Conservation (phyloP, 1,140 invertebrate species). For the Papilio aristodemus region DNA sequence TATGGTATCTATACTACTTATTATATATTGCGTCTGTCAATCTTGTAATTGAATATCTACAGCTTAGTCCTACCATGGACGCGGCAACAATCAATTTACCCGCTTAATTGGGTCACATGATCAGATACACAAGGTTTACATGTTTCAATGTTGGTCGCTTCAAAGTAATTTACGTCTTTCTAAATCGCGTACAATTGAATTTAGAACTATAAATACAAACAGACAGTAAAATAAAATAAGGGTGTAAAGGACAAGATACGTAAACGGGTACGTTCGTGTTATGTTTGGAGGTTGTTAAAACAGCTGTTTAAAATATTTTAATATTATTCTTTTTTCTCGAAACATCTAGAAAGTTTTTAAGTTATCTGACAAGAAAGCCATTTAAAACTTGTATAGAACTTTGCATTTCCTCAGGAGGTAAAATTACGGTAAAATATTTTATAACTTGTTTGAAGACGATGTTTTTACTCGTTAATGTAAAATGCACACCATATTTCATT, state of each 20-base stretch:
- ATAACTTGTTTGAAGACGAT: background rate
- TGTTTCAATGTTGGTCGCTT: slow-evolving; percentile 1
- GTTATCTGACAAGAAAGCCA: slow-evolving; percentile 11
- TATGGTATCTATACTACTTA: background rate
- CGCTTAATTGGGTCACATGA: background rate
- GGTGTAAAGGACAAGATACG: no score
- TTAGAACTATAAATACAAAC: no score
- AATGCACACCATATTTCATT: background rate
- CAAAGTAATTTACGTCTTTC: background rate
- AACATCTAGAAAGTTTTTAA: background rate
- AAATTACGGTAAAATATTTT: slow-evolving; percentile 1
- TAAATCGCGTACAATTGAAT: no score
- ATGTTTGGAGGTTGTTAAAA: no score
- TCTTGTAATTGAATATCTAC: slow-evolving; percentile 8
- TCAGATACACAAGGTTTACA: background rate
- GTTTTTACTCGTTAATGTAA: background rate
- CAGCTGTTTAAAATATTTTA: background rate
- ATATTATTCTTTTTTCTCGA: background rate
- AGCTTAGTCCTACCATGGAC: background rate
- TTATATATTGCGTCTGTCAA: background rate
- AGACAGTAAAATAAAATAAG: no score
- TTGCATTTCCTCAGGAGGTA: background rate
- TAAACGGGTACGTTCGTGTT: no score
- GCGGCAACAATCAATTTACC: slow-evolving; percentile 13
- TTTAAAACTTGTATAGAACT: slow-evolving; percentile 9